Evolutionary conservation across 64 coral and sea anemone genomes (phyloP).

Genomic region (Orbicella faveolata): DNA sequence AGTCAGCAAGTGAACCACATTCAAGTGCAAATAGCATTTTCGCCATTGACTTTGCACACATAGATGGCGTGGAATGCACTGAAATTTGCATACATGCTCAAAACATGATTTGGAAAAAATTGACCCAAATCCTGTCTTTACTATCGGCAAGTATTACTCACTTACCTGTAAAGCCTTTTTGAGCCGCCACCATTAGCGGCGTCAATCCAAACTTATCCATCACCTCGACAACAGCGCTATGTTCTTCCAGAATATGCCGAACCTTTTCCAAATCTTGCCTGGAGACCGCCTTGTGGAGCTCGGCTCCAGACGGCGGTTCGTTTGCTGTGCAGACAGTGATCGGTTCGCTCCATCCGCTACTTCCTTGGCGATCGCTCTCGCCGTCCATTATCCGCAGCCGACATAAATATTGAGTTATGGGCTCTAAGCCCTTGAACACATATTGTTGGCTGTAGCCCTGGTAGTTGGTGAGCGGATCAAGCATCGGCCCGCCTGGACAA

Average conservation of each 20-base stretch:
- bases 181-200: slow-evolving; percentile 75
- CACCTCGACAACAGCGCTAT: slow-evolving; percentile 86
- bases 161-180: slow-evolving; percentile 83
- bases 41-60: neutral
- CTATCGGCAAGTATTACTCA: neutral
- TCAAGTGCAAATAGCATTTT: neutral
- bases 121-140: slow-evolving; percentile 1
- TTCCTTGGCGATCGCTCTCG: slow-evolving; percentile 47
- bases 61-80: neutral
- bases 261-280: slow-evolving; percentile 77
- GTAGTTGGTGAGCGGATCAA: slow-evolving; percentile 88
- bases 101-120: neutral
- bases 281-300: slow-evolving; percentile 74
- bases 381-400: slow-evolving; percentile 43
- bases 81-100: neutral
- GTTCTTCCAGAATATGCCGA: slow-evolving; percentile 73
- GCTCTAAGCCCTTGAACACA: slow-evolving; percentile 75
- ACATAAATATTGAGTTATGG: slow-evolving; percentile 73
- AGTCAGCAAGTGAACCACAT: neutral
- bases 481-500: slow-evolving; percentile 62
- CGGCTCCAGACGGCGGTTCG: slow-evolving; percentile 87
- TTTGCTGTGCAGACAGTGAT: slow-evolving; percentile 60
- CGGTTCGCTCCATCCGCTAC: slow-evolving; percentile 53
- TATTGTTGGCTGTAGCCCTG: slow-evolving; percentile 69
- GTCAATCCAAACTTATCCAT: slow-evolving; percentile 86